Base-by-base conservation (phyloP, 1,140 invertebrate species). In the Danaus plexippus region DNA sequence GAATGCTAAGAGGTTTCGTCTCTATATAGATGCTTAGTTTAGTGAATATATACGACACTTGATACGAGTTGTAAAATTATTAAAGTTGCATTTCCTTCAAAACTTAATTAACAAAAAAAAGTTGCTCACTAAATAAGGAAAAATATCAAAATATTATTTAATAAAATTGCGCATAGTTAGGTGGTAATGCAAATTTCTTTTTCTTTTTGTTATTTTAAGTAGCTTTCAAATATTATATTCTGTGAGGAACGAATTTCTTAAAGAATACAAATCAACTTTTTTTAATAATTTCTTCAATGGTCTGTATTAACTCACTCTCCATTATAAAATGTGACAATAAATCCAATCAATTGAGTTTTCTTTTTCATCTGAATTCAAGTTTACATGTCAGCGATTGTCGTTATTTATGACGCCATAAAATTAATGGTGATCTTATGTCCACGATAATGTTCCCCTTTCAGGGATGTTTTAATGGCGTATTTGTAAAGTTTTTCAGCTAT, bases 391-490 rank as follows among this genome's bases (percentile, higher is more conserved):
- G n/a, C 9, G 43, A 32, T 45, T 45, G 40, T 53, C 9, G 43
- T 11, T 46, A 40, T 11, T 22, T 10, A 22, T n/a, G 18, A 1
- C 15, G 9, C 12, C 15, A 44, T 53, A 12, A 45, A 22, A 12
- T 53, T 32, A 53, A 53, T 53, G 43, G 52, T 18, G 40, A 45
- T 53, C 44, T 53, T 53, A 53, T 46, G 52, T 46, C n/a, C 11
- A 51, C 51, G 9, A 11, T 41, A 11, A 11, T 41, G 12, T 10
- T 13, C 42, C 40, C 18, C 46, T 47, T 10, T 48, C 15, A 11
- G 53, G 53, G 11, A 46, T 9, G 52, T 13, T 56, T 56, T 56
- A 56, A 50, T 43, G 42, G 54, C 18, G 47, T 43, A 49, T 56
- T 47, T 10, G 11, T 9, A 10, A 13, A 40, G 42, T 56, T 50